These are phyloP conservation scores for Tolypeutes matacus DNA, from an alignment of 2,797 vertebrate species.

Conservation along the genomic window DNA sequence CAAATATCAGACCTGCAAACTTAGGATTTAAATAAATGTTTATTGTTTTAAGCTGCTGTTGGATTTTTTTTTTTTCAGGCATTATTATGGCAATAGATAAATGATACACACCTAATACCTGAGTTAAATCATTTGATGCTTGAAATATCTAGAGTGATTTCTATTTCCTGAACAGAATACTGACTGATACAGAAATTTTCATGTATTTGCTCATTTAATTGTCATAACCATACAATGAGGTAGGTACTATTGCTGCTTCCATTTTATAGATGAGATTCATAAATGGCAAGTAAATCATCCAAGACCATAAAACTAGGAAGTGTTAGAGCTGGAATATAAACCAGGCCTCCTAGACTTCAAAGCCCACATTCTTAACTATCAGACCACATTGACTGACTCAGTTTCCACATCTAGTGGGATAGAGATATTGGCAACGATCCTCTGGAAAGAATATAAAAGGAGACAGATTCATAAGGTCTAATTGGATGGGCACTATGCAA, in stretches of 20 bases:
- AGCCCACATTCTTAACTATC: not conserved
- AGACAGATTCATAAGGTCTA: not conserved
- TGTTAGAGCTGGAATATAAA: not conserved
- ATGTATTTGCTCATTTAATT: not conserved
- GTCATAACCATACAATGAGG: not conserved
- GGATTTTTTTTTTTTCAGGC: not conserved
- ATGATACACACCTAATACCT: not conserved
- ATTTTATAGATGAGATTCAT: not conserved
- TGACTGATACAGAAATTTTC: not conserved
- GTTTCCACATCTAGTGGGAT: not conserved
- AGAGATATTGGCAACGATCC: not conserved
- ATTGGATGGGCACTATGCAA: accelerated
- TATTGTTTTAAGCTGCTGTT: not conserved
- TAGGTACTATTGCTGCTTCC: no score
- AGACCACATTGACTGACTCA: not conserved
- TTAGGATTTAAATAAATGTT: not conserved
- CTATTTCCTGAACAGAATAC: not conserved
- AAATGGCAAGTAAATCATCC: no score
- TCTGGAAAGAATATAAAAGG: not conserved
- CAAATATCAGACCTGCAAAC: not conserved
- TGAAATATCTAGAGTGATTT: not conserved
- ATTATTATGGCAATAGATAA: not conserved
- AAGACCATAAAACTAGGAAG: no score
- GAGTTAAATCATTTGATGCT: not conserved
- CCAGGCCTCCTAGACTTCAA: not conserved